A percentile compares a stretch with the other conserved stretches of the same genome.
phyloP scores from a whole-genome alignment of 2,113 vertebrate genomes.

The Chlorodrepanis virens region DNA sequence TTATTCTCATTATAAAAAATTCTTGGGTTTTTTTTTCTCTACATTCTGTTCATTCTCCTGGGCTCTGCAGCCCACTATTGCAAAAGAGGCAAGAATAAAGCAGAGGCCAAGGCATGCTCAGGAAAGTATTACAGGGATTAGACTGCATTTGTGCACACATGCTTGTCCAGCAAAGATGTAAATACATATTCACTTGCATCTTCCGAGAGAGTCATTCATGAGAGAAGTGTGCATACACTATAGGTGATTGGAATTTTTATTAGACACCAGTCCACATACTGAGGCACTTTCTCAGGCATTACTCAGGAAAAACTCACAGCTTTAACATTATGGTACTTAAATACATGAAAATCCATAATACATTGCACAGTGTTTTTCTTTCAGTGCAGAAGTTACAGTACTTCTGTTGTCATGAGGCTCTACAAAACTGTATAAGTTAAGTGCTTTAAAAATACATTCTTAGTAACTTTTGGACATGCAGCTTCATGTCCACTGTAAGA shows the following conservation, averaged over 20 bases:
- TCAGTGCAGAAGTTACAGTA: neutral
- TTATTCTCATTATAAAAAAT: neutral
- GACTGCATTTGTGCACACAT: neutral
- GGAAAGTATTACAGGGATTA: neutral
- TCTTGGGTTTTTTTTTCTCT: neutral
- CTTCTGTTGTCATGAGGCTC: neutral
- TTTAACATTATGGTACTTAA: neutral
- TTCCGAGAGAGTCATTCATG: neutral
- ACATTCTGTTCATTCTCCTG: neutral
- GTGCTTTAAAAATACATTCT: neutral
- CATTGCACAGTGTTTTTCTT: neutral
- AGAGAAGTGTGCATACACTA: neutral
- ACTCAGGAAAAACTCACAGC: constrained; percentile 57
- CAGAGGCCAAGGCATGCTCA: neutral
- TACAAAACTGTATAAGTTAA: neutral
- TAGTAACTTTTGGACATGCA: neutral
- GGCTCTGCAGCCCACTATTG: neutral
- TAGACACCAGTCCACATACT: neutral
- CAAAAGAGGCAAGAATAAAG: neutral
- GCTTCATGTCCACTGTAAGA: neutral
- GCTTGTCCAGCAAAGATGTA: neutral
- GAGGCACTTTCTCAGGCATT: neutral
- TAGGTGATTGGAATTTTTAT: neutral
- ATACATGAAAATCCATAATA: neutral
- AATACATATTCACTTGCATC: neutral